Conservation (phyloP, 2,797 vertebrate species). For the Acipenser ruthenus region DNA sequence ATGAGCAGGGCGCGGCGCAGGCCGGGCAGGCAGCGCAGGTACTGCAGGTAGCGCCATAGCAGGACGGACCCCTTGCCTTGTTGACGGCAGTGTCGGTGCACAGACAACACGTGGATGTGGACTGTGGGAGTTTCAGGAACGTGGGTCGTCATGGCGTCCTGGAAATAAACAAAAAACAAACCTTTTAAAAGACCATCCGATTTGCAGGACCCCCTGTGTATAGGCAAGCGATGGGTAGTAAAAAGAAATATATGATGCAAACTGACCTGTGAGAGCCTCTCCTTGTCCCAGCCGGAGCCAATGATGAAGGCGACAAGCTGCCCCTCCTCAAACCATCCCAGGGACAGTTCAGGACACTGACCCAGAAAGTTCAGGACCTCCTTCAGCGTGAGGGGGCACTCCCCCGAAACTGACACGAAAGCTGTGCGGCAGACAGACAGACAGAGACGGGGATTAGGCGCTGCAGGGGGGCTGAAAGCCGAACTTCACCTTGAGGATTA, state of each 20-base stretch:
- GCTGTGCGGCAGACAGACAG: conserved; percentile 33
- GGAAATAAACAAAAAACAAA: neutral
- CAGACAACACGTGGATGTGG: conserved; percentile 67
- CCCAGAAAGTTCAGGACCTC: conserved; percentile 62
- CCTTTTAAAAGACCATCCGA: too few relatives aligned
- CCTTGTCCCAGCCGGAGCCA: conserved; percentile 64
- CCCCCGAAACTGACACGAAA: conserved; percentile 65
- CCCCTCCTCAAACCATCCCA: conserved; percentile 71
- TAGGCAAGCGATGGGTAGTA: too few relatives aligned
- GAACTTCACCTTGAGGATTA: too few relatives aligned
- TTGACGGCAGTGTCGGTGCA: conserved; percentile 65
- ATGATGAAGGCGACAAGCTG: conserved; percentile 68
- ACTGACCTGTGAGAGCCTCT: conserved; percentile 58
- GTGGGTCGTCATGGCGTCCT: conserved; percentile 64
- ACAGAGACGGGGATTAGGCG: neutral
- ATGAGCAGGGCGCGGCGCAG: conserved; percentile 58
- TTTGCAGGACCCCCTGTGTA: too few relatives aligned
- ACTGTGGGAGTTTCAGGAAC: conserved; percentile 46
- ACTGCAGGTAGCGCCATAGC: conserved; percentile 70
- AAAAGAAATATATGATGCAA: too few relatives aligned
- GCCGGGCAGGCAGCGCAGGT: conserved; percentile 53
- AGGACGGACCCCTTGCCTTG: conserved; percentile 69
- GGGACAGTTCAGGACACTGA: conserved; percentile 62
- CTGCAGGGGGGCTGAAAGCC: neutral
- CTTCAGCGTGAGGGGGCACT: conserved; percentile 62